Evolutionary conservation across 2,888 invertebrate species (phyloP).

Genomic region (Drosophila lacicola): DNA sequence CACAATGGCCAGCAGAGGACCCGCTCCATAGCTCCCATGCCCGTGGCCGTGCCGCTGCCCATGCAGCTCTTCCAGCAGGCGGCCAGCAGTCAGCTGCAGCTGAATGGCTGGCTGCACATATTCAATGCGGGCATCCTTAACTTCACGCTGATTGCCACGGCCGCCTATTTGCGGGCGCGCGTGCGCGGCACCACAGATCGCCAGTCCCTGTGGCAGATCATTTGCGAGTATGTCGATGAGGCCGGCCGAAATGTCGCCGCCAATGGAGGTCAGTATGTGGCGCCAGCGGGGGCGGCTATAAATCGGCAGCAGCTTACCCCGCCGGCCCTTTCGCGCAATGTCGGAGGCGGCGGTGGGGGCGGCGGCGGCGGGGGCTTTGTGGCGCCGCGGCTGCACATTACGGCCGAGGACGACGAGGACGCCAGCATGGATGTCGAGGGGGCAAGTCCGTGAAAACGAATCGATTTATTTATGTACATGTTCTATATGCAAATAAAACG

Average conservation of each 20-base stretch:
- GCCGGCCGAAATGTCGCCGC: conserved; percentile 53
- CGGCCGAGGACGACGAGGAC: conserved; percentile 70
- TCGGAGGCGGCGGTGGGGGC: not conserved
- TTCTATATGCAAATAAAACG: conserved; percentile 63
- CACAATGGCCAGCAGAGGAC: conserved; percentile 22
- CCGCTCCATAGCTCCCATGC: not conserved
- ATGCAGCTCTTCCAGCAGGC: conserved; percentile 33
- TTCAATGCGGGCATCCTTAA: conserved; percentile 70
- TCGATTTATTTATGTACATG: conserved; percentile 38
- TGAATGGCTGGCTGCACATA: conserved; percentile 60
- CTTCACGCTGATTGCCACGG: conserved; percentile 65
- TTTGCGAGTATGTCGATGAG: conserved; percentile 65
- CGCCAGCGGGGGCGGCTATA: not conserved
- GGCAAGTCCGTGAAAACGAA: conserved; percentile 17
- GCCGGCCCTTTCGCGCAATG: not conserved
- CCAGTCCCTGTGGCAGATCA: conserved; percentile 64
- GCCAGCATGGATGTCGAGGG: conserved; percentile 6
- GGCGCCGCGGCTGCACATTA: conserved; percentile 58
- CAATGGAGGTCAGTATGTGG: conserved; percentile 50
- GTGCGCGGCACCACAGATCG: conserved; percentile 50
- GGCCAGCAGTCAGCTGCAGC: conserved; percentile 37
- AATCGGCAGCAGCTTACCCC: not conserved
- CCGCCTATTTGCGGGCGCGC: conserved; percentile 56
- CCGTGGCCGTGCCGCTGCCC: conserved; percentile 20
- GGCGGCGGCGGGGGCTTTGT: conserved; percentile 9